These are phyloP conservation scores for Caenorhabditis sp. DNA, from an alignment of 2,888 invertebrate genomes.

Conservation along the genomic window DNA sequence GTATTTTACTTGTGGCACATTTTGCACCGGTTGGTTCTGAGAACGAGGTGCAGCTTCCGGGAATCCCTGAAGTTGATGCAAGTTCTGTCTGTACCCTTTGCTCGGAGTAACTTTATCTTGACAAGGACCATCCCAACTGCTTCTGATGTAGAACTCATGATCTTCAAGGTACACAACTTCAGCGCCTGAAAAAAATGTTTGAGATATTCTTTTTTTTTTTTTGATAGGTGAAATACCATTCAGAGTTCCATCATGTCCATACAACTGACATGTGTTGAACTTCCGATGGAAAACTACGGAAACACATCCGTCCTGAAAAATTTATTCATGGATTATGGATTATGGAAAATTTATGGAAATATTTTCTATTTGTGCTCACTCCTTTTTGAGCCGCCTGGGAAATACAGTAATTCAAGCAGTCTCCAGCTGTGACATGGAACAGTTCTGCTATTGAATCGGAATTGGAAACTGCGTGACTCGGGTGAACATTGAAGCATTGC, in stretches of 20 bases:
- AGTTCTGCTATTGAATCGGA: constrained; percentile 71
- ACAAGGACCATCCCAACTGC: constrained; percentile 61
- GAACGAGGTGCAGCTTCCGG: background rate
- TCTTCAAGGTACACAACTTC: constrained; percentile 58
- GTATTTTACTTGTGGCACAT: constrained; percentile 42
- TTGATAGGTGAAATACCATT: too few species aligned
- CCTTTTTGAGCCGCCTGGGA: constrained; percentile 65
- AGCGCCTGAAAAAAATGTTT: constrained; percentile 28
- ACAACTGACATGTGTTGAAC: constrained; percentile 72
- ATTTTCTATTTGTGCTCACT: constrained; percentile 32
- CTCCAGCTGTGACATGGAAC: constrained; percentile 68
- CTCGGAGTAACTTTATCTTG: constrained; percentile 48
- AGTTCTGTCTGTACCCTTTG: constrained; percentile 55
- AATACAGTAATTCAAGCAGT: constrained; percentile 74
- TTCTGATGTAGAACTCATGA: constrained; percentile 64
- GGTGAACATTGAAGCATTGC: constrained; percentile 60
- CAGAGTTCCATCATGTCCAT: constrained; percentile 61
- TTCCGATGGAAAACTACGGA: constrained; percentile 74
- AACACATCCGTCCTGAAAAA: constrained; percentile 69
- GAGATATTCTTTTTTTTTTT: too few species aligned
- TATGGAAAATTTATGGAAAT: background rate
- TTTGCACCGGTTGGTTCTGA: constrained; percentile 3
- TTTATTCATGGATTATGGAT: too few species aligned
- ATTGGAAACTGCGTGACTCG: constrained; percentile 66
- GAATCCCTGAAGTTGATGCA: constrained; percentile 11